Conservation (phyloP, 1,140 invertebrate species). For the Cryptotermes secundus region DNA sequence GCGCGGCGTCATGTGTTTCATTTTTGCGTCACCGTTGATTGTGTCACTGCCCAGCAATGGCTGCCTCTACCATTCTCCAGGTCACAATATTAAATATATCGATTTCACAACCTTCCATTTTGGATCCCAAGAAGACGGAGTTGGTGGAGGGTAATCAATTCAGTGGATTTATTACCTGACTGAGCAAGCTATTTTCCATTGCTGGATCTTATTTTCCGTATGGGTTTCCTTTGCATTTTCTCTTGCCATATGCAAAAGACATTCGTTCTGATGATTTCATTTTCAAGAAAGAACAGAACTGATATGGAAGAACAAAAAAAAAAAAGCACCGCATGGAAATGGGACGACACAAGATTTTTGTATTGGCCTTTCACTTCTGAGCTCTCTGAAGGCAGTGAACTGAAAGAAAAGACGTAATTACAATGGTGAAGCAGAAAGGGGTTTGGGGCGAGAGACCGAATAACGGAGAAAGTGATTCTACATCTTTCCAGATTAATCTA, state of each 20-base stretch:
- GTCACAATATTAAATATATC: too few species aligned
- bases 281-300: not conserved
- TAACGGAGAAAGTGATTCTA: not conserved
- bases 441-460: not conserved
- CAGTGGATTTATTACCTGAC: not conserved
- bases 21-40: too few species aligned
- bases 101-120: too few species aligned
- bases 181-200: not conserved
- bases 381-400: not conserved
- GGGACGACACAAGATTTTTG: not conserved
- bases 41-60: too few species aligned
- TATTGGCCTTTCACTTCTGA: not conserved
- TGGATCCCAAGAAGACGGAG: too few species aligned
- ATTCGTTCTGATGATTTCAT: conserved; percentile 1
- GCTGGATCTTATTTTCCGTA: not conserved
- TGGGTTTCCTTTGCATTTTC: not conserved
- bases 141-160: not conserved
- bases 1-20: too few species aligned
- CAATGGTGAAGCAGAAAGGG: not conserved
- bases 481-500: not conserved
- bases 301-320: not conserved
- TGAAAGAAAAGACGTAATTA: not conserved
- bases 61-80: too few species aligned
- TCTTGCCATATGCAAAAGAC: not conserved
- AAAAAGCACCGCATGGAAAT: not conserved